Percentiles rank a stretch among this genome's conserved stretches.
phyloP scores from a whole-genome alignment of 2,888 invertebrate genomes.

The Nephrotoma appendiculata region DNA sequence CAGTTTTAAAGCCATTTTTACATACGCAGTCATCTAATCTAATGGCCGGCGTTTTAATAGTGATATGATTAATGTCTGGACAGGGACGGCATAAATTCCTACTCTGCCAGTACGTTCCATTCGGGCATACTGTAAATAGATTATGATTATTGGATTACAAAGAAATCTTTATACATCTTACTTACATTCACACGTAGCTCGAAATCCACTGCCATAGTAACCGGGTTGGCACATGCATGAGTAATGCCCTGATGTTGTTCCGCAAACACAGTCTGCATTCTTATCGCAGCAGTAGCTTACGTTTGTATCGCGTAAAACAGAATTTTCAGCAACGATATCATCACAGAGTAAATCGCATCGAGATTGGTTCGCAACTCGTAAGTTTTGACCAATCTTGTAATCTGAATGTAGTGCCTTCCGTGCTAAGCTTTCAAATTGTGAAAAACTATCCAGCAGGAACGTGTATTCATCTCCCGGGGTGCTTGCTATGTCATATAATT shows the following conservation, averaged over 20 bases:
- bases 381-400: slow-evolving; percentile 42
- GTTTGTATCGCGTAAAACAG: neutral
- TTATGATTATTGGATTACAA: neutral
- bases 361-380: slow-evolving; percentile 32
- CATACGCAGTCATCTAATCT: slow-evolving; percentile 43
- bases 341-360: slow-evolving; percentile 41
- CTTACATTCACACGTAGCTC: slow-evolving; percentile 43
- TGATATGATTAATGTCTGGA: slow-evolving; percentile 47
- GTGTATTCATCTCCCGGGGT: slow-evolving; percentile 45
- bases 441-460: slow-evolving; percentile 50
- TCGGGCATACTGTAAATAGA: slow-evolving; percentile 41
- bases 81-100: slow-evolving; percentile 37
- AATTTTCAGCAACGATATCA: neutral
- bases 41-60: slow-evolving; percentile 37
- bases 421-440: slow-evolving; percentile 53
- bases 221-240: slow-evolving; percentile 50
- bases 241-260: slow-evolving; percentile 51
- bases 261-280: slow-evolving; percentile 47
- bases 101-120: slow-evolving; percentile 48
- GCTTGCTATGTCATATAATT: slow-evolving; percentile 47
- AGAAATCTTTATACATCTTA: slow-evolving; percentile 7
- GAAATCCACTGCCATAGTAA: slow-evolving; percentile 47
- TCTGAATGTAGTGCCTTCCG: slow-evolving; percentile 50
- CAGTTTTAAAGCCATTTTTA: slow-evolving; percentile 41
- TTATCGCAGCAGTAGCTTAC: slow-evolving; percentile 41